phyloP scores from a whole-genome alignment of 1,140 invertebrate genomes.

The Bombus consobrinus region DNA sequence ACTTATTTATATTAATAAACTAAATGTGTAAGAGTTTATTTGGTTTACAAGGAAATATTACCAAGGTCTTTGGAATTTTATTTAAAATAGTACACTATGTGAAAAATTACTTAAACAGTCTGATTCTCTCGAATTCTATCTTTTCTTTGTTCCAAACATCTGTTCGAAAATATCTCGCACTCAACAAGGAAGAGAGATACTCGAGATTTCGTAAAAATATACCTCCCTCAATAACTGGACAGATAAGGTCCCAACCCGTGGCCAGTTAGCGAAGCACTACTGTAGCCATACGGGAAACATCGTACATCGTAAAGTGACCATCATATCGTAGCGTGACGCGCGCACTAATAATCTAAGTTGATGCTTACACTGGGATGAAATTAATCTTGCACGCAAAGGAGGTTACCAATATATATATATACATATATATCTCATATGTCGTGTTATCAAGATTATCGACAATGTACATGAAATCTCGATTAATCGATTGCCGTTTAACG shows the following conservation, averaged over 20 bases:
- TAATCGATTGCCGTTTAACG: constrained; percentile 34
- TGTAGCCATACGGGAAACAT: background rate
- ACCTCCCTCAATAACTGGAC: background rate
- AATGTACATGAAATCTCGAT: constrained; percentile 16
- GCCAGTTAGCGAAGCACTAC: background rate
- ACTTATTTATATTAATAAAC: background rate
- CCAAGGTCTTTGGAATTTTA: background rate
- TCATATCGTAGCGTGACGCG: constrained; percentile 28
- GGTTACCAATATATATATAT: constrained; percentile 19
- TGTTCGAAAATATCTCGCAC: background rate
- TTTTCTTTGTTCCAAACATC: background rate
- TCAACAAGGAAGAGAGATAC: background rate
- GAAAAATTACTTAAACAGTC: background rate
- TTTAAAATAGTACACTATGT: background rate
- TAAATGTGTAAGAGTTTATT: background rate
- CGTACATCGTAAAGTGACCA: constrained; percentile 7
- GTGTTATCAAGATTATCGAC: constrained; percentile 26
- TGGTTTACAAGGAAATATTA: background rate
- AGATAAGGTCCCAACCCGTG: background rate
- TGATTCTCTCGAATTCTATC: background rate
- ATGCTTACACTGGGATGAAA: constrained; percentile 27
- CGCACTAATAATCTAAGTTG: constrained; percentile 26
- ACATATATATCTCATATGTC: constrained; percentile 21
- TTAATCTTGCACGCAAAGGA: constrained; percentile 29
- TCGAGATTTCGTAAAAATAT: background rate